A percentile compares a stretch with the other conserved stretches of the same genome.
These are phyloP conservation scores for Neodon shergylaensis DNA, from an alignment of 2,113 vertebrate genomes.

Conservation along the genomic window DNA sequence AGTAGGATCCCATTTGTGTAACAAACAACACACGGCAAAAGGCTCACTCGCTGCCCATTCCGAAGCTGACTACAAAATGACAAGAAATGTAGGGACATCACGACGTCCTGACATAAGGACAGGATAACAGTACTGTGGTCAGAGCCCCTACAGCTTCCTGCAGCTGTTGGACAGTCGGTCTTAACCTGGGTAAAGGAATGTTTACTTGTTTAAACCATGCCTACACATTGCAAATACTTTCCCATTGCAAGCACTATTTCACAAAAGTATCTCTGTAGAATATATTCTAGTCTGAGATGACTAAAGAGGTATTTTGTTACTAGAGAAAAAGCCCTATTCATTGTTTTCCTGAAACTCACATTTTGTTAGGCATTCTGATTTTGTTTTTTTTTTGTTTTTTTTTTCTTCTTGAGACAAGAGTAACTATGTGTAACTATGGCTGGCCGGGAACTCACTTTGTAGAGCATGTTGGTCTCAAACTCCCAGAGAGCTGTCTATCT, in stretches of 20 bases:
- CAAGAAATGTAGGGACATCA: not conserved
- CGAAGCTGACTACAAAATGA: not conserved
- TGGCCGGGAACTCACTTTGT: not conserved
- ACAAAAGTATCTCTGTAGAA: slow-evolving; percentile 21
- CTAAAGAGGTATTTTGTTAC: not conserved
- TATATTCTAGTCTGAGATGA: not conserved
- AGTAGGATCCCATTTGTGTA: not conserved
- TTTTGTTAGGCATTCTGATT: not conserved
- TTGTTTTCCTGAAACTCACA: slow-evolving; percentile 29
- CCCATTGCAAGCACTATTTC: not conserved
- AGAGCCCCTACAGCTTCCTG: not conserved
- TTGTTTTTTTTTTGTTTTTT: not conserved
- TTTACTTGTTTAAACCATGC: not conserved
- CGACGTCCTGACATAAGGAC: not conserved
- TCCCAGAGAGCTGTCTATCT: not conserved
- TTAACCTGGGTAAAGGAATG: not conserved
- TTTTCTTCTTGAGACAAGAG: not conserved
- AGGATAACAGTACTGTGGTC: not conserved
- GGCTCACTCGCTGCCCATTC: not conserved
- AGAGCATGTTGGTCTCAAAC: not conserved
- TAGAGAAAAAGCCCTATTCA: not conserved
- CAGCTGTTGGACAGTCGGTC: not conserved
- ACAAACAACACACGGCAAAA: slow-evolving; percentile 1
- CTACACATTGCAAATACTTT: not conserved
- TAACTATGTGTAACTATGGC: not conserved